phyloP scores from a whole-genome alignment of 2,888 invertebrate genomes.

The Synergus itoensis region DNA sequence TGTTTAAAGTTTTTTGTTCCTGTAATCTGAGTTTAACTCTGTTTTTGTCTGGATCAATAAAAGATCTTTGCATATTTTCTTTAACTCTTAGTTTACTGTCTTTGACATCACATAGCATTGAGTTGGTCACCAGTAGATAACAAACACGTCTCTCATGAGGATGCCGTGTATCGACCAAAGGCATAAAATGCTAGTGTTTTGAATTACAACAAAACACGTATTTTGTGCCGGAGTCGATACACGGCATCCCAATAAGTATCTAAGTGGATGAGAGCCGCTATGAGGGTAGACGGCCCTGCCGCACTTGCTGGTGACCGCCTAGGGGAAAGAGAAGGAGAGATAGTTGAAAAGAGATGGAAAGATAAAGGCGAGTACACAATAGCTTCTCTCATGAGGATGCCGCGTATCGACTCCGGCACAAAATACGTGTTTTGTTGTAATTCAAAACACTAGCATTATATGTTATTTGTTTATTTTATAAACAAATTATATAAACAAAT shows the following conservation, averaged over 20 bases:
- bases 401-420: background rate
- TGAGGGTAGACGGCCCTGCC: background rate
- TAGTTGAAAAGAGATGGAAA: background rate
- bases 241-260: constrained; percentile 42
- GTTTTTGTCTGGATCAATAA: background rate
- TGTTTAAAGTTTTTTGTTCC: too few species aligned
- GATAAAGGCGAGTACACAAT: background rate
- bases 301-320: background rate
- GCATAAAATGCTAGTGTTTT: constrained; percentile 37
- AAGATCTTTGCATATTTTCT: background rate
- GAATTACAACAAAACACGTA: constrained; percentile 43
- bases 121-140: constrained; percentile 45
- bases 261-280: constrained; percentile 6
- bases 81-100: background rate
- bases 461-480: too few species aligned
- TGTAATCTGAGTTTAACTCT: background rate
- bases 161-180: constrained; percentile 47
- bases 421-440: constrained; percentile 34
- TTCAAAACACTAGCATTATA: constrained; percentile 43
- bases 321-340: background rate
- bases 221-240: constrained; percentile 42
- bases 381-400: constrained; percentile 42
- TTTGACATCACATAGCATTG: constrained; percentile 43
- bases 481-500: too few species aligned
- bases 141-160: constrained; percentile 44